Evolutionary conservation across 1,140 invertebrate species (phyloP), one percentile per base, ranked within the genome.

Genomic region (Gonatopus flavifemur): DNA sequence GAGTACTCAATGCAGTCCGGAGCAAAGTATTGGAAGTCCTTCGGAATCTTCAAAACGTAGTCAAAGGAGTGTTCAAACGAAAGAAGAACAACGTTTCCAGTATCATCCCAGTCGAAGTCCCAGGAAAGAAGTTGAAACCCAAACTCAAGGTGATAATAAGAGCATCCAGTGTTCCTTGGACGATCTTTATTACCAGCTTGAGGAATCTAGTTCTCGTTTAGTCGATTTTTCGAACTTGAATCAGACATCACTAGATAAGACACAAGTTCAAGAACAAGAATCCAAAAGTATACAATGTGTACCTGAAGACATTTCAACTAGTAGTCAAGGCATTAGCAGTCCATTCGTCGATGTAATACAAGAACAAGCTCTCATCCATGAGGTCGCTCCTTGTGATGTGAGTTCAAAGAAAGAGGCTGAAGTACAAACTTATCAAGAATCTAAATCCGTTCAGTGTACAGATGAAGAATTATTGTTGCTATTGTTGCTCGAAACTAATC

Each of bases 131-230:
- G 71, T 69, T 3, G 43, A 74, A 18, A 76, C 72, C 1, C 72
- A 76, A 21, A 76, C 72, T 0, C 70, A 74, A 15, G 72, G 69
- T 0, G 72, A 76, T 47, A 60, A 65, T 38, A 76, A 76, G 20
- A 62, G 62, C 6, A 68, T 71, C 1, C 73, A 76, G 49, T 76
- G 72, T 19, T 69, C 54, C 0, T 19, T 69, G 16, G 64, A 72
- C 9, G 67, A 72, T 19, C 21, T 75, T 0, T 56, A 59, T 1
- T 44, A 32, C 3, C 42, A 37, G 9, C 3, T n/a, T 28, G 33
- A 28, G 3, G 32, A 49, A 8, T 50, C 0, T 24, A n/a, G 2
- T 21, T 12, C 0, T 32, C 42, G 0, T 38, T 18, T n/a, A 31
- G 58, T 69, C 20, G 58, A 54, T 0, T 50, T 59, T 36, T 43